Evolutionary conservation across 2,888 invertebrate species (phyloP).

Genomic region (Helleia helle): DNA sequence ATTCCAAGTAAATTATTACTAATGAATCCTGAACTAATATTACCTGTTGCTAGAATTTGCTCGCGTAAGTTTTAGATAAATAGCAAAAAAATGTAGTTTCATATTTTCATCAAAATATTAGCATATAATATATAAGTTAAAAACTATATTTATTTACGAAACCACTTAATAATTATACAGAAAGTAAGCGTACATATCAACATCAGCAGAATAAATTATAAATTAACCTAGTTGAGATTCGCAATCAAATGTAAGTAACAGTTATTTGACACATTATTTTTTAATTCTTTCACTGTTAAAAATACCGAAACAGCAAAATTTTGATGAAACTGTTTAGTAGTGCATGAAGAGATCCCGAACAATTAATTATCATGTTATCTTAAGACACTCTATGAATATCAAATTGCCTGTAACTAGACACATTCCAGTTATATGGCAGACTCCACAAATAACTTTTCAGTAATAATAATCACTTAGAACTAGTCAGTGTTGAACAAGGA

Average conservation of each 20-base stretch:
- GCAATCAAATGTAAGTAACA: conserved; percentile 1
- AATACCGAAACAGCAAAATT: conserved; percentile 5
- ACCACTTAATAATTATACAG: neutral
- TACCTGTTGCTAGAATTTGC: too few species aligned
- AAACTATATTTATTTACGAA: neutral
- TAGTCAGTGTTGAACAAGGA: too few species aligned
- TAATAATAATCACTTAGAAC: too few species aligned
- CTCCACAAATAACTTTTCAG: too few species aligned
- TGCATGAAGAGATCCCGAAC: conserved; percentile 9
- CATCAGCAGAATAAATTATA: conserved; percentile 1
- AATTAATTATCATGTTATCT: conserved; percentile 3
- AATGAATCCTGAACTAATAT: too few species aligned
- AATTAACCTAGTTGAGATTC: conserved; percentile 7
- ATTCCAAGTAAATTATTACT: too few species aligned
- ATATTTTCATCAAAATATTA: too few species aligned
- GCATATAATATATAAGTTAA: too few species aligned
- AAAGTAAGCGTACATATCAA: neutral
- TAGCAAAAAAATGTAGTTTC: too few species aligned
- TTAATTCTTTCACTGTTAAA: conserved; percentile 8
- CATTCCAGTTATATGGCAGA: too few species aligned
- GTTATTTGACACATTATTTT: conserved; percentile 6
- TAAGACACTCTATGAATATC: conserved; percentile 1
- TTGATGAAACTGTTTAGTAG: conserved; percentile 7
- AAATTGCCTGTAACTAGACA: neutral
- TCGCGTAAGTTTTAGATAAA: too few species aligned